Percentiles rank a stretch among this genome's conserved stretches.
Conservation (phyloP, 2,888 invertebrate species). For the Stenodema calcarata region DNA sequence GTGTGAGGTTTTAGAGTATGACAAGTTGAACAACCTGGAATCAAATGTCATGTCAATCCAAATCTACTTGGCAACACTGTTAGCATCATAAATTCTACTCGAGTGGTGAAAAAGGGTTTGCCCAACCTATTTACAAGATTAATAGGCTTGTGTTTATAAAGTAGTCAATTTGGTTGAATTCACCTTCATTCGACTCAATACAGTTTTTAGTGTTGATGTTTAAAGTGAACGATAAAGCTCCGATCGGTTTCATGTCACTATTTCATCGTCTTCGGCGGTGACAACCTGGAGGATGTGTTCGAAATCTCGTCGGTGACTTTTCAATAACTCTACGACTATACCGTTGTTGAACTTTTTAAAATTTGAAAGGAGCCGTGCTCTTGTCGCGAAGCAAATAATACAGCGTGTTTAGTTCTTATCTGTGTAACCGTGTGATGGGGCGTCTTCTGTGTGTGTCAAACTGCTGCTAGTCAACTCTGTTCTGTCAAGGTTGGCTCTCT, state of each 20-base stretch:
- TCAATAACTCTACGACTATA: background rate
- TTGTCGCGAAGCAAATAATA: background rate
- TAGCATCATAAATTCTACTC: constrained; percentile 37
- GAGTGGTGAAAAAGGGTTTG: constrained; percentile 52
- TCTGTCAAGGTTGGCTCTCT: background rate
- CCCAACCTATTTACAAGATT: constrained; percentile 43
- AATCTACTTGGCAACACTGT: constrained; percentile 11
- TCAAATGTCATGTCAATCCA: background rate
- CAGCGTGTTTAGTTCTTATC: background rate
- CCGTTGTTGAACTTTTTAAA: background rate
- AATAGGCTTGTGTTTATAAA: constrained; percentile 13
- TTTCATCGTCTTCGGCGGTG: background rate
- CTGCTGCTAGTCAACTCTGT: background rate
- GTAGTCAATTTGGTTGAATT: background rate
- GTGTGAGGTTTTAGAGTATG: too few species aligned
- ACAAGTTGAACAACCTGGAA: background rate
- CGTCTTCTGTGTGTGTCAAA: background rate
- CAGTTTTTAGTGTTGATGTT: background rate
- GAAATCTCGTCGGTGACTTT: background rate
- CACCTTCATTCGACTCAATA: background rate
- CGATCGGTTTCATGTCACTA: background rate
- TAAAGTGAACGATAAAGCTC: background rate
- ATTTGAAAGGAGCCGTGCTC: background rate
- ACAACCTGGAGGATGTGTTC: background rate
- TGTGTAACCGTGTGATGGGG: background rate